These are phyloP conservation scores for Pocillopora damicornis DNA, from an alignment of 64 coral and sea anemone species.

Conservation along the genomic window DNA sequence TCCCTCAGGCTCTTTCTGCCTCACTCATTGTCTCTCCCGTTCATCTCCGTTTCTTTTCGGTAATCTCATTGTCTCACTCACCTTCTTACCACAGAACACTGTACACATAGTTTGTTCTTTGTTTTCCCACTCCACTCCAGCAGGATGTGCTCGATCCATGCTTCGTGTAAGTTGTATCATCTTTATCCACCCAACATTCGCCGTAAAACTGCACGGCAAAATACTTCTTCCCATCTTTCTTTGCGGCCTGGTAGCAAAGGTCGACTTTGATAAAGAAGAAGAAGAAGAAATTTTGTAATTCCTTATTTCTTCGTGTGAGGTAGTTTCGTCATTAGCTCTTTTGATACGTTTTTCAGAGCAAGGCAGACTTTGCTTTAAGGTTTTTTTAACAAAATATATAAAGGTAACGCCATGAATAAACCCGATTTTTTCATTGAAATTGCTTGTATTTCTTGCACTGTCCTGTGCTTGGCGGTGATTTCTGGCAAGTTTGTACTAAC, in stretches of 20 bases:
- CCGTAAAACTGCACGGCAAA: slow-evolving; percentile 90
- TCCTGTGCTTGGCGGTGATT: too few species aligned
- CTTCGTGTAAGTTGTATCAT: slow-evolving; percentile 21
- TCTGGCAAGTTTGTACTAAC: too few species aligned
- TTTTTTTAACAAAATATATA: too few species aligned
- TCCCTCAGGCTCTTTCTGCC: too few species aligned
- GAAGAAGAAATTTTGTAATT: neutral
- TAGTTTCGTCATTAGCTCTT: too few species aligned
- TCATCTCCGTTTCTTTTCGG: neutral
- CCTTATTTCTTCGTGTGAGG: too few species aligned
- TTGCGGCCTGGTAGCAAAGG: slow-evolving; percentile 70
- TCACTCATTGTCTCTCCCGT: too few species aligned
- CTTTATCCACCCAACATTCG: slow-evolving; percentile 81
- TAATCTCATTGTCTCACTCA: neutral
- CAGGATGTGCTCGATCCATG: slow-evolving; percentile 49
- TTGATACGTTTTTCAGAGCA: too few species aligned
- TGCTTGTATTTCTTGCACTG: too few species aligned
- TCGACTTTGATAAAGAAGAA: slow-evolving; percentile 39
- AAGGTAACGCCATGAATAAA: too few species aligned
- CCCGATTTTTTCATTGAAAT: too few species aligned
- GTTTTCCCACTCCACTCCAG: slow-evolving; percentile 76
- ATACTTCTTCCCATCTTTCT: slow-evolving; percentile 53
- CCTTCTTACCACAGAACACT: slow-evolving; percentile 40
- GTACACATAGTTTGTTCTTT: slow-evolving; percentile 73
- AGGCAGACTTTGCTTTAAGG: too few species aligned